phyloP scores from a whole-genome alignment of 2,797 vertebrate genomes.

The Rhadinocentrus ornatus region DNA sequence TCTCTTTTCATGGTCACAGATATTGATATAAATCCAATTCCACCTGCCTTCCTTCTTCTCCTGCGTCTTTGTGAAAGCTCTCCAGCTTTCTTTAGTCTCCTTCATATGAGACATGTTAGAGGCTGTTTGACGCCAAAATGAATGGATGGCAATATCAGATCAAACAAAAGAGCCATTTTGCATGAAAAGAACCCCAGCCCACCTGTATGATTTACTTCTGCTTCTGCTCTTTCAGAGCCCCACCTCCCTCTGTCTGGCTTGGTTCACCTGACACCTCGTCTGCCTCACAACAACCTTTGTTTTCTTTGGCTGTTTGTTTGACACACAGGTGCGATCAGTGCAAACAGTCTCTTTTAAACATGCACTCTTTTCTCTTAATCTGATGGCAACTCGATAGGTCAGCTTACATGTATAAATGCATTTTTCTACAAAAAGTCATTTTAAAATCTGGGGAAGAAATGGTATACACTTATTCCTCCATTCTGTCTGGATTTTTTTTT shows the following conservation, averaged over 20 bases:
- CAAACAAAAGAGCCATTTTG: slow-evolving; percentile 62
- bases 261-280: slow-evolving; percentile 1
- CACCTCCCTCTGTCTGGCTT: slow-evolving; percentile 17
- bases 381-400: too few species aligned
- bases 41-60: slow-evolving; percentile 56
- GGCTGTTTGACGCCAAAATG: slow-evolving; percentile 60
- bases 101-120: slow-evolving; percentile 42
- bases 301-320: slow-evolving; percentile 21
- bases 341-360: too few species aligned
- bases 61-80: slow-evolving; percentile 48
- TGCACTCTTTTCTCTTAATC: too few species aligned
- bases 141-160: slow-evolving; percentile 62
- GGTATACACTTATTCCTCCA: too few species aligned
- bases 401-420: too few species aligned
- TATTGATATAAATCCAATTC: slow-evolving; percentile 69
- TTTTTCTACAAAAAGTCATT: too few species aligned
- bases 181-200: slow-evolving; percentile 43
- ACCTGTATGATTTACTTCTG: slow-evolving; percentile 25
- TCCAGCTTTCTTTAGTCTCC: slow-evolving; percentile 53
- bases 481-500: too few species aligned
- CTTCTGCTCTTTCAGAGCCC: slow-evolving; percentile 27
- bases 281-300: background rate
- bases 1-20: slow-evolving; percentile 66
- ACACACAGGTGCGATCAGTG: slow-evolving; percentile 8
- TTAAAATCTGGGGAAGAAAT: too few species aligned